A percentile compares a stretch with the other conserved stretches of the same genome.
phyloP scores from a whole-genome alignment of 2,113 vertebrate genomes.

The Menura novaehollandiae region DNA sequence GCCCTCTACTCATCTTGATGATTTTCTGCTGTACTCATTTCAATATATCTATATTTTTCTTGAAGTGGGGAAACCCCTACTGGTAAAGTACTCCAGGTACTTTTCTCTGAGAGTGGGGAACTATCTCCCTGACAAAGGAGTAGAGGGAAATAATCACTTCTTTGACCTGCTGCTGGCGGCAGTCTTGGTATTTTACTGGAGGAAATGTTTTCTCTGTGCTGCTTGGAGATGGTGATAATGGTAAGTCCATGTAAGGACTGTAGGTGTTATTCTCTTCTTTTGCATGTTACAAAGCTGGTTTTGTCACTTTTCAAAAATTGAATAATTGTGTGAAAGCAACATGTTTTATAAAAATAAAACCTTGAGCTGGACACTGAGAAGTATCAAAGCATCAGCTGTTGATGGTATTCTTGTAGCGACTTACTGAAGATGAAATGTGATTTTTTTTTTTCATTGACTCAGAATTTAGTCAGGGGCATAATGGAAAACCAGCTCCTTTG shows the following conservation, averaged over 20 bases:
- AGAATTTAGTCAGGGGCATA: not conserved
- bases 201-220: not conserved
- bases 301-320: not conserved
- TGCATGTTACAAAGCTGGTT: not conserved
- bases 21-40: not conserved
- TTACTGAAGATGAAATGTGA: not conserved
- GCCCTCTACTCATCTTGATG: not conserved
- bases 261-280: not conserved
- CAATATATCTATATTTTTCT: not conserved
- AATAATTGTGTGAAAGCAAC: not conserved
- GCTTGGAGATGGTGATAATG: not conserved
- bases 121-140: not conserved
- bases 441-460: not conserved
- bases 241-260: not conserved
- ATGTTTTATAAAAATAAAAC: not conserved
- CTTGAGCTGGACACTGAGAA: not conserved
- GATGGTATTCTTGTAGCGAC: not conserved
- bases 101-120: not conserved
- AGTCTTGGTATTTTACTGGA: not conserved
- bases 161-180: not conserved
- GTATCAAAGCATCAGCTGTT: not conserved
- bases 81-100: not conserved
- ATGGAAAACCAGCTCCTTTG: not conserved
- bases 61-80: not conserved
- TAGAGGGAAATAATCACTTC: not conserved